A percentile compares a stretch with the other conserved stretches of the same genome.
phyloP scores from a whole-genome alignment of 1,140 invertebrate genomes.

The Tribolium castaneum region DNA sequence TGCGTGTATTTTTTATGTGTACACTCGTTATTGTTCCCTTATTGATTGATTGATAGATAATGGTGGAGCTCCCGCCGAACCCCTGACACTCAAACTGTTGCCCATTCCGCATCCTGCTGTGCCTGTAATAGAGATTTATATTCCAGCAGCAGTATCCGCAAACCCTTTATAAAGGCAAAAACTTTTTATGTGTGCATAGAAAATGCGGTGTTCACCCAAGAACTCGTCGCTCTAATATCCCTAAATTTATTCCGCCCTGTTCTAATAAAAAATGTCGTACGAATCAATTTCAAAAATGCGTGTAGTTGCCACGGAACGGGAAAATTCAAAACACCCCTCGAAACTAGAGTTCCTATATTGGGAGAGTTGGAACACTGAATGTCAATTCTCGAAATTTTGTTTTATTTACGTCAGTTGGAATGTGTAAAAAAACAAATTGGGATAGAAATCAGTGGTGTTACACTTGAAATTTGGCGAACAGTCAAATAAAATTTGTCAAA shows the following conservation, averaged over 20 bases:
- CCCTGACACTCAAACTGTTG: constrained; percentile 29
- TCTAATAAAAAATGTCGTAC: constrained; percentile 20
- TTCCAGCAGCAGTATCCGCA: constrained; percentile 8
- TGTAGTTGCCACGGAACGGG: background rate
- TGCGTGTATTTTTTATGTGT: background rate
- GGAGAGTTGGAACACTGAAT: no score
- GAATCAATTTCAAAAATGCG: background rate
- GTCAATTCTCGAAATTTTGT: no score
- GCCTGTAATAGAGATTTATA: constrained; percentile 8
- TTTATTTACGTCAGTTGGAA: no score
- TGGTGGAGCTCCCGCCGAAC: background rate
- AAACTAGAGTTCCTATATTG: no score
- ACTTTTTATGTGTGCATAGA: constrained; percentile 17
- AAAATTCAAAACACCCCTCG: background rate
- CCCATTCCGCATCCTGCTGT: constrained; percentile 17
- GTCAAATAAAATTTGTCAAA: no score
- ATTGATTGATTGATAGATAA: constrained; percentile 35
- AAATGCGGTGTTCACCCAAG: background rate
- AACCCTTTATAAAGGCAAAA: constrained; percentile 9
- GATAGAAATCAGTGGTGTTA: no score
- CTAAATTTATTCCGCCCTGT: constrained; percentile 11
- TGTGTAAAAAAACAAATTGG: no score
- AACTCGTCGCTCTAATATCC: constrained; percentile 9
- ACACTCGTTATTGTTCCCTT: background rate
- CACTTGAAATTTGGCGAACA: no score